A percentile compares a stretch with the other conserved stretches of the same genome.
Conservation (phyloP, 1,140 invertebrate genomes). For the Gonioctena quinquepunctata region DNA sequence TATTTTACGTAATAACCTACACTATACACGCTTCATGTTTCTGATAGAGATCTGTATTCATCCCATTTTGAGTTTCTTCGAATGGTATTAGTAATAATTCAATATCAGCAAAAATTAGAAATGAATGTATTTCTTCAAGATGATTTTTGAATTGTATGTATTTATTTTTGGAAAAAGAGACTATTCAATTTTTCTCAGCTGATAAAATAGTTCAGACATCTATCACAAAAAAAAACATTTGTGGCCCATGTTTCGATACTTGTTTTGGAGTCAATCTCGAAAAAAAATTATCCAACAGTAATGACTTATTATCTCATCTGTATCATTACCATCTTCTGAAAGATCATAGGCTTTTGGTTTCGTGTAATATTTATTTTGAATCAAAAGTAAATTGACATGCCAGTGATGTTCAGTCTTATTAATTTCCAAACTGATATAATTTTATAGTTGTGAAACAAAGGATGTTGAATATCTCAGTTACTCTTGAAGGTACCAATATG, state of each 20-base stretch:
- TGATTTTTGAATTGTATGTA: constrained; percentile 12
- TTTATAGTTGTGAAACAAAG: no score
- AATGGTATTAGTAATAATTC: constrained; percentile 38
- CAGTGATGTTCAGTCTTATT: constrained; percentile 26
- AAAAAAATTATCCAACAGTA: constrained; percentile 49
- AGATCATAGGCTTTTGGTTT: no score
- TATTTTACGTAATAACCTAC: constrained; percentile 6
- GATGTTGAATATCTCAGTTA: no score
- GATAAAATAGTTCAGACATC: constrained; percentile 49
- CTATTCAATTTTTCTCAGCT: constrained; percentile 27
- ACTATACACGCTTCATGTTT: background rate
- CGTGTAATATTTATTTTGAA: constrained; percentile 24
- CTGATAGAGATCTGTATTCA: constrained; percentile 1
- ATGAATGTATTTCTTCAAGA: constrained; percentile 35
- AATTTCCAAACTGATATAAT: constrained; percentile 22
- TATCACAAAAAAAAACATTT: constrained; percentile 48
- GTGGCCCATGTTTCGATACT: constrained; percentile 32
- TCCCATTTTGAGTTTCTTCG: background rate
- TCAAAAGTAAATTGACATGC: constrained; percentile 45
- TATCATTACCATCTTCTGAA: no score
- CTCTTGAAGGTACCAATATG: no score
- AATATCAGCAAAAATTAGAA: constrained; percentile 51
- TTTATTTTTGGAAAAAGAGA: constrained; percentile 32
- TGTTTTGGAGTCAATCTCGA: constrained; percentile 45
- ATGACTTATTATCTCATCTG: constrained; percentile 24